Evolutionary conservation across 2,113 vertebrate genomes (phyloP), one percentile per base, ranked within the genome.

Genomic region (Podocnemis expansa): DNA sequence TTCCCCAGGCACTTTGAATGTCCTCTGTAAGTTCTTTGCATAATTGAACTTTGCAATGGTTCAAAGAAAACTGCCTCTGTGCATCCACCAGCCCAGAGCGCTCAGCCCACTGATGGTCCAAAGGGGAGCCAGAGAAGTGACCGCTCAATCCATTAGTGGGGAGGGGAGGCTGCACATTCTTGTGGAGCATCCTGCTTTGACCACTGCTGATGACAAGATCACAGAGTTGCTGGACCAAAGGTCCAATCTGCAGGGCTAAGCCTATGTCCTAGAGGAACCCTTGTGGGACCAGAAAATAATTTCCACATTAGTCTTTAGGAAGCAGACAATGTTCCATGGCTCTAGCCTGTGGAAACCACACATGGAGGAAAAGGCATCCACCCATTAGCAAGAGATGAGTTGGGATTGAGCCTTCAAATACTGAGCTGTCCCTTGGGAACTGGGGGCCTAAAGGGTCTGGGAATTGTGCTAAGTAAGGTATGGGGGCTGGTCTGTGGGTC

Each of bases 1-100:
- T 13, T 81, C 60, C 52, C 96, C 97, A 10, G 24, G 95, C 93
- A 91, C 92, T 51, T 89, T 98, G 86, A 96, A 89, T 0, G 91
- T 98, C 49, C 95, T 97, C 89, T 98, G 98, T 98, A 95, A 98
- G 98, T 98, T 11, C 84, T 56, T 3, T 1, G 54, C 70, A 43
- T 22, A 3, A 52, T 49, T 10, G 0, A 3, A 1, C 6, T 2
- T 8, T 25, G 41, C 41, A 6, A 8, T 12, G 41, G 41, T 27
- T 14, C 41, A 25, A 24, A 43, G 25, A 43, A 75, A 41, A 41
- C 27, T 27, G 63, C n/a, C n/a, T 22, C n/a, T 70, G 63, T 70
- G 56, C 56, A 38, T 22, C 19, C 63, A 70, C 63, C 63, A 38
- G 9, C 63, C 17, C 3, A 34, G 34, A 21, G 16, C 60, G 2